Evolutionary conservation across 2,888 invertebrate species (phyloP).

Genomic region (Drosophila niveifrons): DNA sequence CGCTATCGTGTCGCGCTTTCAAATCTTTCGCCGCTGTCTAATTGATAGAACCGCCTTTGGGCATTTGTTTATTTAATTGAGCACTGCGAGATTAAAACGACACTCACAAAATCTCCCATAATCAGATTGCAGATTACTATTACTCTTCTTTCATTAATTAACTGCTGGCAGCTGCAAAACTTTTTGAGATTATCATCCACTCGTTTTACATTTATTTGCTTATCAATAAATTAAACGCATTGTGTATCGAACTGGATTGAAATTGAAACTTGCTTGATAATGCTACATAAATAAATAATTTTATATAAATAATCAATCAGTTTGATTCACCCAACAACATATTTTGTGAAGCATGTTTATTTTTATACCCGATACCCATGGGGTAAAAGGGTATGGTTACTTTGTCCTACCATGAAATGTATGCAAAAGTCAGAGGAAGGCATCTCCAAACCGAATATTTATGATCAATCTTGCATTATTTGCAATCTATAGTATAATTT

Average conservation of each 20-base stretch:
- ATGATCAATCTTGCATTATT: no score
- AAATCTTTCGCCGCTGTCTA: conserved; percentile 4
- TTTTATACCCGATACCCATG: no score
- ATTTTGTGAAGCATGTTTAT: conserved; percentile 1
- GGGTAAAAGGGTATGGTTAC: no score
- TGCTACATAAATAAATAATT: background rate
- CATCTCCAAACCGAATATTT: no score
- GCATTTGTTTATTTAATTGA: conserved; percentile 1
- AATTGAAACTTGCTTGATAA: background rate
- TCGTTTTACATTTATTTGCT: conserved; percentile 2
- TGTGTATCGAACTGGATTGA: background rate
- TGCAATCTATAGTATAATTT: no score
- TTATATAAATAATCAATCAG: conserved; percentile 3
- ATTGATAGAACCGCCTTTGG: conserved; percentile 6
- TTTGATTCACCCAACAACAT: background rate
- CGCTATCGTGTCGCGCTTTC: background rate
- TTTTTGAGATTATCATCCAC: background rate
- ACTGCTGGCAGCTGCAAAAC: background rate
- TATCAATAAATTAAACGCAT: background rate
- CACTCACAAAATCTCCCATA: background rate
- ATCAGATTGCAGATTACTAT: conserved; percentile 1
- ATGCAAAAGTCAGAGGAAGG: no score
- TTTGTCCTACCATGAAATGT: no score
- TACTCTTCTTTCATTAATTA: conserved; percentile 12
- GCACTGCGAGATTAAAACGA: background rate